Base-by-base conservation (phyloP, 2,113 vertebrate genomes). In the Sphaerodactylus townsendi region DNA sequence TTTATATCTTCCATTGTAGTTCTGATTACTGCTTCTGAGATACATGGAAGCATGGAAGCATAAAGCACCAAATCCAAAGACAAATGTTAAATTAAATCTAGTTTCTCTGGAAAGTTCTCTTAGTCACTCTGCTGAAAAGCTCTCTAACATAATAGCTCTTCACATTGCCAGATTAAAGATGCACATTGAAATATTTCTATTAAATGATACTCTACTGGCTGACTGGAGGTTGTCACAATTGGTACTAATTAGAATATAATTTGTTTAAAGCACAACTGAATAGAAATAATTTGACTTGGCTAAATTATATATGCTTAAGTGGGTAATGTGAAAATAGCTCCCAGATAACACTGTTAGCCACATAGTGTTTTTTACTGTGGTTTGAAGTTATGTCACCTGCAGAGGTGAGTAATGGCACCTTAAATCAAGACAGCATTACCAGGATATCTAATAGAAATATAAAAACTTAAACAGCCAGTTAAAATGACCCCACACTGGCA, bases 211-310 rank as follows among this genome's bases (percentile, higher is more conserved):
- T 82, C 33, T 70, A 77, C 72, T 86, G 33, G 65, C 35, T 64
- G 44, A 59, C 15, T 65, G 35, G 53, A 77, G 37, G 56, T 78
- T 65, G 44, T 28, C 33, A 82, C 74, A 86, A 78, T 82, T 77
- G 68, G 33, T 78, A 72, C 33, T 78, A 77, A 77, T 86, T 86
- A 82, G 66, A 78, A 86, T 64, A 33, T 65, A 65, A 82, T 86
- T 78, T 82, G 68, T 86, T 82, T 80, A 77, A 82, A 72, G 19
- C 53, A 77, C 53, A 78, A 30, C 41, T 72, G 66, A 82, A 82
- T 39, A 72, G 56, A 77, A 78, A 71, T 70, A 77, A 82, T 41
- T 53, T 62, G 33, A 82, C 33, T 53, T n/a, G 62, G 33, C 28
- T 86, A 77, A 72, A 78, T 78, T 70, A 44, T 30, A 41, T 53